Evolutionary conservation across 2,113 vertebrate species (phyloP).

Genomic region (Pholis gunnellus): DNA sequence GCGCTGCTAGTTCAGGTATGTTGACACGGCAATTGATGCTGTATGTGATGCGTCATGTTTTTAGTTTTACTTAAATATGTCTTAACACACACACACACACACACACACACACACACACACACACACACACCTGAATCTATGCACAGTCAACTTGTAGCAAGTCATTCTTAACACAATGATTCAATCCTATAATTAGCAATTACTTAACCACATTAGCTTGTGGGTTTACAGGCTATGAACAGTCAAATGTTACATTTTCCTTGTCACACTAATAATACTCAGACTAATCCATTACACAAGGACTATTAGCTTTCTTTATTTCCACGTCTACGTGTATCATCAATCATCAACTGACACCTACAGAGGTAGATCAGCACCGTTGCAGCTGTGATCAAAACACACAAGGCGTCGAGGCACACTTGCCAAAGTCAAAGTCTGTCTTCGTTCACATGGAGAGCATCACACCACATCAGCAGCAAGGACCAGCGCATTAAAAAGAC

Average conservation of each 20-base stretch:
- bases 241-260: neutral
- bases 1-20: slow-evolving; percentile 26
- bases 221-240: neutral
- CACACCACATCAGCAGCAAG: slow-evolving; percentile 37
- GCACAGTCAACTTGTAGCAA: neutral
- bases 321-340: neutral
- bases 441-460: slow-evolving; percentile 35
- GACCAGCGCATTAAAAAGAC: slow-evolving; percentile 45
- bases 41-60: slow-evolving; percentile 25
- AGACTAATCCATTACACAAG: neutral
- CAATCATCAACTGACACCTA: neutral
- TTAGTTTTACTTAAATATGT: slow-evolving; percentile 18
- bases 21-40: slow-evolving; percentile 19
- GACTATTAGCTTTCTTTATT: neutral
- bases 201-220: neutral
- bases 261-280: neutral
- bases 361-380: neutral
- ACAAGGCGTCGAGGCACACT: slow-evolving; percentile 2
- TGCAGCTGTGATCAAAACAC: slow-evolving; percentile 47
- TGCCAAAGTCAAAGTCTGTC: slow-evolving; percentile 35
- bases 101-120: too few species aligned
- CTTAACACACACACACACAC: neutral
- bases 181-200: neutral
- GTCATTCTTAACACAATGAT: neutral
- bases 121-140: neutral